Evolutionary conservation across 92 coral and sea anemone species (phyloP).

Genomic region (Porites cylindrica): DNA sequence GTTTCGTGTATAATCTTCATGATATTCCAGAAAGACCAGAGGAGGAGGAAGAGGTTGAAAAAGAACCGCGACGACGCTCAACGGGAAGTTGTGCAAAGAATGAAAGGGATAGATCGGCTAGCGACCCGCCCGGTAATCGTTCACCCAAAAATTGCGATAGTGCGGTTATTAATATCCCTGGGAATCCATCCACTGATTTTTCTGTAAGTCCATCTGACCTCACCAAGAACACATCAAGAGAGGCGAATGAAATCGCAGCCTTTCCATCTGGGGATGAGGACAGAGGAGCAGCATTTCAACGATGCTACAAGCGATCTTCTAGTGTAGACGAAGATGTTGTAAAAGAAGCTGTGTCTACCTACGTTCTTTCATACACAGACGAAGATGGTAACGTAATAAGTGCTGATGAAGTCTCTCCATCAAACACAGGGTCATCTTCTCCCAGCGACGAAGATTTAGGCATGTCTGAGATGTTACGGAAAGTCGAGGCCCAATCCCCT

Average conservation of each 20-base stretch:
- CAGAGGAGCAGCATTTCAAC: neutral
- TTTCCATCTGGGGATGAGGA: neutral
- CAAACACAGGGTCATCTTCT: conserved; percentile 18
- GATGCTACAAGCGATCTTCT: neutral
- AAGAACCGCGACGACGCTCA: conserved; percentile 16
- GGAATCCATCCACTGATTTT: neutral
- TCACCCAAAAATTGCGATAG: neutral
- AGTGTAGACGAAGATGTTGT: conserved; percentile 19
- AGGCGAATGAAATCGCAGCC: neutral
- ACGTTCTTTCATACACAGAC: conserved; percentile 59
- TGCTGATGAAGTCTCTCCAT: conserved; percentile 9
- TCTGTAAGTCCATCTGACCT: neutral
- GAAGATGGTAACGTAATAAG: conserved; percentile 6
- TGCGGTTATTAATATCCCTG: neutral
- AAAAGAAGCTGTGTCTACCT: conserved; percentile 52
- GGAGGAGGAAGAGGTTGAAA: conserved; percentile 38
- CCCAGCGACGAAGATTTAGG: conserved; percentile 35
- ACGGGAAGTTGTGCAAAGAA: neutral
- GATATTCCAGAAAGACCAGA: conserved; percentile 66
- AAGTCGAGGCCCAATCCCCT: neutral
- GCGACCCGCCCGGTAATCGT: neutral
- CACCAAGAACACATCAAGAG: neutral
- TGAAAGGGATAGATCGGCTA: neutral
- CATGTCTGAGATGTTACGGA: neutral
- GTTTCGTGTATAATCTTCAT: conserved; percentile 22